Percentiles rank a stretch among this genome's conserved stretches.
phyloP scores from a whole-genome alignment of 1,140 invertebrate genomes.

The Drosophila navojoa region DNA sequence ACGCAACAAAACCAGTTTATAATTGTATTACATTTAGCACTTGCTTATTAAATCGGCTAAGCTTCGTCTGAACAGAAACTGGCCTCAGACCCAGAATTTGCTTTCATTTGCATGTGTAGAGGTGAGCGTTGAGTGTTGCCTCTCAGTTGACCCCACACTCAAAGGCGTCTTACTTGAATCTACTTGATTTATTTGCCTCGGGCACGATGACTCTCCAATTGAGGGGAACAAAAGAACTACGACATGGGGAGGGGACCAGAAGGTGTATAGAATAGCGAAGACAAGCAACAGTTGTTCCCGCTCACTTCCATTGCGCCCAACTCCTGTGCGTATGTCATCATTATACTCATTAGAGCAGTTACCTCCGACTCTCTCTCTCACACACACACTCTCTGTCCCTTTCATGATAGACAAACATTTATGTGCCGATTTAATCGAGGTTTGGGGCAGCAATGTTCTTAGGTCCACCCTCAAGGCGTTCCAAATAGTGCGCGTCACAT shows the following conservation, averaged over 20 bases:
- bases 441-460: background rate
- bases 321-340: constrained; percentile 57
- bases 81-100: background rate
- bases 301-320: background rate
- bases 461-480: constrained; percentile 28
- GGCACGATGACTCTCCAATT: constrained; percentile 22
- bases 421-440: constrained; percentile 36
- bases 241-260: constrained; percentile 23
- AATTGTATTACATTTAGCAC: background rate
- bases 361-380: background rate
- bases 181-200: constrained; percentile 29
- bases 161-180: constrained; percentile 1
- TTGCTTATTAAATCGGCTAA: background rate
- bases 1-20: background rate
- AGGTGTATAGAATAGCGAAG: background rate
- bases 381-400: background rate
- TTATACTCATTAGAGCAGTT: constrained; percentile 57
- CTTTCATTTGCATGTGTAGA: constrained; percentile 11
- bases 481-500: constrained; percentile 18
- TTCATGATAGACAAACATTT: constrained; percentile 31
- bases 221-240: constrained; percentile 36
- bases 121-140: background rate
- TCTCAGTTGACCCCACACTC: background rate
- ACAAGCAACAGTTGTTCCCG: background rate
- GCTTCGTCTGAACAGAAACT: background rate